phyloP scores from a whole-genome alignment of 2,888 invertebrate species.

The Gortyna flavago region DNA sequence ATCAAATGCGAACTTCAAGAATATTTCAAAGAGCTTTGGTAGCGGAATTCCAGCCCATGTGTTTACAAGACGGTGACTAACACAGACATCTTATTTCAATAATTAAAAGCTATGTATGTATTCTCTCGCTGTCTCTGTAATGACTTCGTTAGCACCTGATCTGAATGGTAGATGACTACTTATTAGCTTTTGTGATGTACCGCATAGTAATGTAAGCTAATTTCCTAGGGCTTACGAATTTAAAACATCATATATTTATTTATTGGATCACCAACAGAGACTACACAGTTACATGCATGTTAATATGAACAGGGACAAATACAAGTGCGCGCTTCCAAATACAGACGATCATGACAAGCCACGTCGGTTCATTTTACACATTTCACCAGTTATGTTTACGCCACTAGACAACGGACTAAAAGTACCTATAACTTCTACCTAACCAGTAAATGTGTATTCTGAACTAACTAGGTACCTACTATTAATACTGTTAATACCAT shows the following conservation, averaged over 20 bases:
- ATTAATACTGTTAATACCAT: too few relatives aligned
- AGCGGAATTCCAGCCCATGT: neutral
- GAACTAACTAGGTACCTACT: too few relatives aligned
- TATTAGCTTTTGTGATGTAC: neutral
- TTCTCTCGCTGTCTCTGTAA: slow-evolving; percentile 40
- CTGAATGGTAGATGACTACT: slow-evolving; percentile 31
- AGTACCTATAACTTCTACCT: neutral
- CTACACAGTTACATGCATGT: too few relatives aligned
- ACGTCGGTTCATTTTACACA: too few relatives aligned
- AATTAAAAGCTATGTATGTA: slow-evolving; percentile 46
- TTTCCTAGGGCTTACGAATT: neutral
- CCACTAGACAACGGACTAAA: too few relatives aligned
- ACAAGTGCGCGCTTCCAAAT: too few relatives aligned
- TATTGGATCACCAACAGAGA: too few relatives aligned
- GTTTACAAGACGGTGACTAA: slow-evolving; percentile 27
- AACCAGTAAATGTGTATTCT: neutral
- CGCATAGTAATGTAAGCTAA: neutral
- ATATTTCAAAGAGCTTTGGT: slow-evolving; percentile 6
- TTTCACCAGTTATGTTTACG: neutral
- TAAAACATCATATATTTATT: too few relatives aligned
- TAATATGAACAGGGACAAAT: too few relatives aligned
- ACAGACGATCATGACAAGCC: neutral
- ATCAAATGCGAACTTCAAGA: neutral
- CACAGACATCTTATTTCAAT: slow-evolving; percentile 40
- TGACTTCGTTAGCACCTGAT: slow-evolving; percentile 29